phyloP scores from a whole-genome alignment of 1,140 invertebrate genomes.

The Trachymyrmex cornetzi region DNA sequence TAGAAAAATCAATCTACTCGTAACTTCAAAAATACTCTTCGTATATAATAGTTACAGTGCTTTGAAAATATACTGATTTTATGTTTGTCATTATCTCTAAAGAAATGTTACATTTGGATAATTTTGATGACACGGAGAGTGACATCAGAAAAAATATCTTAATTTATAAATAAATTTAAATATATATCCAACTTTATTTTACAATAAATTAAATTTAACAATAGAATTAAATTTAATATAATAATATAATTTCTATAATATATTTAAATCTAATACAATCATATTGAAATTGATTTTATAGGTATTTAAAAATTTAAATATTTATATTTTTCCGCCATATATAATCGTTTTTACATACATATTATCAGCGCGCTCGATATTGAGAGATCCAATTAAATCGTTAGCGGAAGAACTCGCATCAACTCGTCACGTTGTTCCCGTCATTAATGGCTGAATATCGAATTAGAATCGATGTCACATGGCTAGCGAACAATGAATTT shows the following conservation, averaged over 20 bases:
- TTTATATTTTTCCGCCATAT: not conserved
- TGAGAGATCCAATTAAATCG: not conserved
- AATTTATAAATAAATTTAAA: not conserved
- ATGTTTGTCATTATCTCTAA: not conserved
- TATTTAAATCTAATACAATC: not conserved
- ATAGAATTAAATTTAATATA: not conserved
- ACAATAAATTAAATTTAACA: not conserved
- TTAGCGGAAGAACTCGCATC: not conserved
- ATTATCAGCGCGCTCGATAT: not conserved
- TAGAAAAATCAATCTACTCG: not conserved
- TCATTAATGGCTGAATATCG: not conserved
- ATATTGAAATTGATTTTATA: not conserved
- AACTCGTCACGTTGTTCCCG: not conserved
- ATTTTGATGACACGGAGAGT: not conserved
- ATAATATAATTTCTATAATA: not conserved
- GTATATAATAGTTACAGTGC: not conserved
- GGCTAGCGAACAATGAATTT: not conserved
- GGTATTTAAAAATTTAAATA: not conserved
- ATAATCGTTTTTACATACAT: not conserved
- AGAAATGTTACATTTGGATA: conserved; percentile 4
- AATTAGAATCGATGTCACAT: not conserved
- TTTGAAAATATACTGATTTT: not conserved
- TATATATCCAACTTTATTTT: not conserved
- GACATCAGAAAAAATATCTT: not conserved
- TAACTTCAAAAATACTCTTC: not conserved